Evolutionary conservation across 2,797 vertebrate genomes (phyloP).

Genomic region (Poecilia picta): DNA sequence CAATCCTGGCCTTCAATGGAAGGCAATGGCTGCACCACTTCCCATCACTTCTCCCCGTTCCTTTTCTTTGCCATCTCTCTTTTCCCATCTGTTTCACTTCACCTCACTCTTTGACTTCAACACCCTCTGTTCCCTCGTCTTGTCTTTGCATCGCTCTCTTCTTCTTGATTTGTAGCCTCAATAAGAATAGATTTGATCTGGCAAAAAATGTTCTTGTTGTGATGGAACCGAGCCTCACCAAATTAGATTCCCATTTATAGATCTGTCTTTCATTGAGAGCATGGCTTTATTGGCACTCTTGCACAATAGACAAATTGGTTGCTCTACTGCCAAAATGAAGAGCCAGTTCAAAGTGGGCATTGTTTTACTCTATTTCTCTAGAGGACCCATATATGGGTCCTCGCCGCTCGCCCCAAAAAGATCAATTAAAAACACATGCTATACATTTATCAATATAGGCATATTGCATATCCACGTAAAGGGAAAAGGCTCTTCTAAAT

Average conservation of each 20-base stretch:
- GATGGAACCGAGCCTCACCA: conserved; percentile 45
- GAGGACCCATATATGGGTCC: no score
- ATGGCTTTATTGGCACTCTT: conserved; percentile 20
- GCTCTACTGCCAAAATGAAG: conserved; percentile 15
- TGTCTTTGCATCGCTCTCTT: conserved; percentile 51
- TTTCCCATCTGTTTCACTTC: conserved; percentile 72
- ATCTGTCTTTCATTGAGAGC: conserved; percentile 21
- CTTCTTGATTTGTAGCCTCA: conserved; percentile 47
- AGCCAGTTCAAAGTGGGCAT: conserved; percentile 12
- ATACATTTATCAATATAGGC: no score
- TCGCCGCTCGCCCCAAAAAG: no score
- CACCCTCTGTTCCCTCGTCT: conserved; percentile 49
- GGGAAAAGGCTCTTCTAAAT: no score
- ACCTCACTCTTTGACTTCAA: conserved; percentile 64
- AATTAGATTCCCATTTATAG: conserved; percentile 37
- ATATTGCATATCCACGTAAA: no score
- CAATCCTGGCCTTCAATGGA: conserved; percentile 82
- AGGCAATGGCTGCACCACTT: conserved; percentile 69
- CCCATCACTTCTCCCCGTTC: conserved; percentile 65
- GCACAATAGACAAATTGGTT: conserved; percentile 11
- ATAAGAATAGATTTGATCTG: conserved; percentile 66
- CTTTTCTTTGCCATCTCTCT: conserved; percentile 69
- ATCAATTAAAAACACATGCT: no score
- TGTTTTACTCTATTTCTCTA: no score
- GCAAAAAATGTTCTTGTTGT: conserved; percentile 40